Conservation (phyloP, 2,888 invertebrate genomes). For the Callosobruchus maculatus region DNA sequence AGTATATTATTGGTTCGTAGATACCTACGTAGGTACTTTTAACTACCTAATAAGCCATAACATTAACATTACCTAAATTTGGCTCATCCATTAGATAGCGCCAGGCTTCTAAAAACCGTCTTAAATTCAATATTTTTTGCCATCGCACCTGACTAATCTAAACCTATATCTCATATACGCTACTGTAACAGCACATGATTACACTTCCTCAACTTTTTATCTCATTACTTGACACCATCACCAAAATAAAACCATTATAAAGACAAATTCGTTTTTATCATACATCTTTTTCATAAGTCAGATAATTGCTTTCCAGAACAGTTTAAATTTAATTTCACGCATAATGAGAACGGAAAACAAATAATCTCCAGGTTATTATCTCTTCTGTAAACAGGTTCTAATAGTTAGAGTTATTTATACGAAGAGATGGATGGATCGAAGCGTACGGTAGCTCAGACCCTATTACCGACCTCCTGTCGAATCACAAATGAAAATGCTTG, state of each 20-base stretch:
- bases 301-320: conserved; percentile 28
- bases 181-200: not conserved
- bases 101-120: too few species aligned
- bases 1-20: too few species aligned
- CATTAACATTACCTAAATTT: too few species aligned
- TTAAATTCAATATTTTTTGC: too few species aligned
- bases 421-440: conserved; percentile 3
- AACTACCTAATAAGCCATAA: too few species aligned
- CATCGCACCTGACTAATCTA: too few species aligned
- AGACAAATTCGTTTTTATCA: not conserved
- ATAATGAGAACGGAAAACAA: conserved; percentile 33
- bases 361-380: conserved; percentile 29
- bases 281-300: conserved; percentile 10
- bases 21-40: too few species aligned
- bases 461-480: conserved; percentile 20
- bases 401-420: conserved; percentile 16
- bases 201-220: not conserved
- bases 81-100: too few species aligned
- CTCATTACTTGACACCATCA: not conserved
- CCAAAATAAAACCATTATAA: not conserved
- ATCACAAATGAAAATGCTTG: conserved; percentile 21
- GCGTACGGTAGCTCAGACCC: conserved; percentile 20
- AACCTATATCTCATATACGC: not conserved
- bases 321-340: conserved; percentile 31
- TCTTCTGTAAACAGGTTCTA: conserved; percentile 29